A percentile compares a stretch with the other conserved stretches of the same genome.
These are phyloP conservation scores for Pterophyllum scalare DNA, from an alignment of 2,113 vertebrate genomes.

Conservation along the genomic window DNA sequence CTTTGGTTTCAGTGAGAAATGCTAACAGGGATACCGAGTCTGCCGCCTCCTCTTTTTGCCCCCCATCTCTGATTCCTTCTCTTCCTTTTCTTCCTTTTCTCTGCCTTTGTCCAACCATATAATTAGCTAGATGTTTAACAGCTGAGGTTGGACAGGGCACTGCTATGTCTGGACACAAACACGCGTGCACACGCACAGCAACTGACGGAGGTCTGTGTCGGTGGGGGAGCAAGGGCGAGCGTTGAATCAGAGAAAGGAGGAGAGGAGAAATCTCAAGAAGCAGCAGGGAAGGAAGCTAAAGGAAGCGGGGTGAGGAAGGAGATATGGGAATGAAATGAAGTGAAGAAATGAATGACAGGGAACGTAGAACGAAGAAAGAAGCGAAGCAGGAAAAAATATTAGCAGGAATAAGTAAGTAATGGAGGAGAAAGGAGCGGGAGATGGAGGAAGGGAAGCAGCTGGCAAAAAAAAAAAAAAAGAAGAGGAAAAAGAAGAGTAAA, in stretches of 20 bases:
- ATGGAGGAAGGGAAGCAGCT: neutral
- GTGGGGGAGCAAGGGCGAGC: neutral
- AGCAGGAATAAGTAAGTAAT: neutral
- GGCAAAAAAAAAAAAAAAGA: neutral
- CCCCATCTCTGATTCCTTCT: conserved; percentile 11
- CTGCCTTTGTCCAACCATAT: conserved; percentile 44
- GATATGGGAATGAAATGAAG: conserved; percentile 1
- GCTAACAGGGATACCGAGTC: conserved; percentile 55
- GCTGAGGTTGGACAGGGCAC: conserved; percentile 62
- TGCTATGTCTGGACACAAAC: conserved; percentile 55
- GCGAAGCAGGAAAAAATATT: neutral
- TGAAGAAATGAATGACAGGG: neutral
- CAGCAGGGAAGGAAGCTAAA: neutral
- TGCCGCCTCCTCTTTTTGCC: neutral
- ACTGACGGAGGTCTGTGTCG: conserved; percentile 10
- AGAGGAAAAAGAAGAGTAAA: neutral
- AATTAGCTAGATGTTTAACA: conserved; percentile 73
- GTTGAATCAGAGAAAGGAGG: neutral
- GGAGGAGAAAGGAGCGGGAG: neutral
- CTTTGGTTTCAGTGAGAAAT: conserved; percentile 50
- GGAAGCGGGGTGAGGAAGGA: conserved; percentile 2
- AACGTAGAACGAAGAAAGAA: neutral
- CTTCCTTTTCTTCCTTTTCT: conserved; percentile 17
- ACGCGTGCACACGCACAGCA: neutral
- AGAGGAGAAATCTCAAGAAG: neutral